Percentiles rank a stretch among this genome's conserved stretches.
phyloP scores from a whole-genome alignment of 92 coral and sea anemone species.

The Muricea muricata region DNA sequence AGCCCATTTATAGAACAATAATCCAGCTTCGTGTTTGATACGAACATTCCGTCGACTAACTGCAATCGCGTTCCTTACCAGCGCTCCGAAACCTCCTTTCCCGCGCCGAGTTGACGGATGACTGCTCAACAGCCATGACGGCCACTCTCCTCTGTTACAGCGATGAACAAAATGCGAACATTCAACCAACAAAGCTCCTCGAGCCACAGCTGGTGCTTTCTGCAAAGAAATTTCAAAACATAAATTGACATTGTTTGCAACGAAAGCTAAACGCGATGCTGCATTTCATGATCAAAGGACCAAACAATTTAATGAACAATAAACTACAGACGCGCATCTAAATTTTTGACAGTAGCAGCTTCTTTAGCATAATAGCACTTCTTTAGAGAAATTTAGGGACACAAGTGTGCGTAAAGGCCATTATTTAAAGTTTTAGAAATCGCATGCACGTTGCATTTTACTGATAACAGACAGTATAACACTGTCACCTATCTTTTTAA shows the following conservation, averaged over 20 bases:
- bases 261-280: not conserved
- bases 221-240: not conserved
- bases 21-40: constrained; percentile 98
- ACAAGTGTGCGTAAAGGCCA: too few species aligned
- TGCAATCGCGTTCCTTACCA: constrained; percentile 67
- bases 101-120: constrained; percentile 85
- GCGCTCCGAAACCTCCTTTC: constrained; percentile 70
- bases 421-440: too few species aligned
- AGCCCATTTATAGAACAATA: constrained; percentile 94
- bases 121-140: constrained; percentile 94
- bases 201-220: constrained; percentile 96
- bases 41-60: constrained; percentile 91
- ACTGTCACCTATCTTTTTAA: too few species aligned
- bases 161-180: constrained; percentile 89
- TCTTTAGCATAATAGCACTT: too few species aligned
- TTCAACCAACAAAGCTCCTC: constrained; percentile 90
- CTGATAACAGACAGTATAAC: too few species aligned
- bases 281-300: too few species aligned
- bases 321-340: too few species aligned
- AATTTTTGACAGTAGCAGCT: too few species aligned
- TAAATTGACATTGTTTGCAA: too few species aligned
- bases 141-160: constrained; percentile 98
- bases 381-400: too few species aligned
- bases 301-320: too few species aligned
- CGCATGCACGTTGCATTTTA: too few species aligned